phyloP scores from a whole-genome alignment of 2,888 invertebrate genomes.

The Drosophila prostipennis region DNA sequence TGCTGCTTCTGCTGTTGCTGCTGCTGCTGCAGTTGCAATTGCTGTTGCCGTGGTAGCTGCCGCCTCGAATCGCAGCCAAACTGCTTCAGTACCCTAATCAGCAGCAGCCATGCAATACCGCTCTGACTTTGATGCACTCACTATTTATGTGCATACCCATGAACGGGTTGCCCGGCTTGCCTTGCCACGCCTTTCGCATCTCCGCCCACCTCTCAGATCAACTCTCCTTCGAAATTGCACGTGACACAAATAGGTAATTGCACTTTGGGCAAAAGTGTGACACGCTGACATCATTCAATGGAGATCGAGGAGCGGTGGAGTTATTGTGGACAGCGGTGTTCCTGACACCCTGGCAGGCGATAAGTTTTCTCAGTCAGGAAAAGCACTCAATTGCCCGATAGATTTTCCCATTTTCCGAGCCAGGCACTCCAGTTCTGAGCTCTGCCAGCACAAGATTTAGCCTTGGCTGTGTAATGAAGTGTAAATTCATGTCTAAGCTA shows the following conservation, averaged over 20 bases:
- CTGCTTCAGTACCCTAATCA: slow-evolving; percentile 63
- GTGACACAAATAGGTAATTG: slow-evolving; percentile 80
- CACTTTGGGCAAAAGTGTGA: slow-evolving; percentile 58
- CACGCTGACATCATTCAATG: slow-evolving; percentile 38
- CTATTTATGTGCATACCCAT: slow-evolving; percentile 52
- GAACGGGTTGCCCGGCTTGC: slow-evolving; percentile 6
- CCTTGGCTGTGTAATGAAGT: slow-evolving; percentile 20
- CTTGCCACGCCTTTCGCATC: slow-evolving; percentile 16
- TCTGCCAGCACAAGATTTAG: not conserved
- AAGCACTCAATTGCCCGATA: slow-evolving; percentile 32
- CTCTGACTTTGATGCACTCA: slow-evolving; percentile 59
- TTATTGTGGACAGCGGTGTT: slow-evolving; percentile 9
- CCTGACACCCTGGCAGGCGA: slow-evolving; percentile 33
- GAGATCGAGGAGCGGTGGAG: slow-evolving; percentile 23
- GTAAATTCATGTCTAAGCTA: not conserved
- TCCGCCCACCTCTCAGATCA: not conserved
- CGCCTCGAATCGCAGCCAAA: slow-evolving; percentile 46
- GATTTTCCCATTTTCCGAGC: slow-evolving; percentile 15
- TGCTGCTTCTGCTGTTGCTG: slow-evolving; percentile 5
- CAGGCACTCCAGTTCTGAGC: not conserved
- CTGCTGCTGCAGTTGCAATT: not conserved
- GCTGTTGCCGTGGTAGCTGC: slow-evolving; percentile 4
- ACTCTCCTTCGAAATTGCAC: slow-evolving; percentile 57
- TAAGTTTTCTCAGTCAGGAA: slow-evolving; percentile 31
- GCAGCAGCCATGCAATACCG: slow-evolving; percentile 44